phyloP scores from a whole-genome alignment of 2,113 vertebrate genomes.

The Ardeotis arabs region DNA sequence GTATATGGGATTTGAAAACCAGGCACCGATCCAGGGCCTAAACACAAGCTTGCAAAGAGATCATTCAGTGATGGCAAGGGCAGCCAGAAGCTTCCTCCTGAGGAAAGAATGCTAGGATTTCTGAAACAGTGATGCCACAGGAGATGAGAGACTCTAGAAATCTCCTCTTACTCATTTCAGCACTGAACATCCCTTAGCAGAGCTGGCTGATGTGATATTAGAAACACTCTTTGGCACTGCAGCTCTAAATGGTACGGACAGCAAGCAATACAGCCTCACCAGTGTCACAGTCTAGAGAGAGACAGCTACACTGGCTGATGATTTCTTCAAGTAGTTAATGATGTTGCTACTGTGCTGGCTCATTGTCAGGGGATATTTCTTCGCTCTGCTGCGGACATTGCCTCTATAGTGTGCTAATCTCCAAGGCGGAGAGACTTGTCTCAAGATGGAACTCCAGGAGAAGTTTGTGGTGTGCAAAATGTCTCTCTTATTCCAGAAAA shows the following conservation, averaged over 20 bases:
- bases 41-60: not conserved
- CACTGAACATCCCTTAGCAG: not conserved
- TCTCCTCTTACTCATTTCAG: not conserved
- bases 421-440: not conserved
- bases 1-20: constrained; percentile 21
- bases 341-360: not conserved
- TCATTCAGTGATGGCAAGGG: not conserved
- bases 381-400: not conserved
- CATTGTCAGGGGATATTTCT: not conserved
- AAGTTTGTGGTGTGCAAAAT: not conserved
- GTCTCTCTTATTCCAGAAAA: not conserved
- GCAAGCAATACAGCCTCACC: not conserved
- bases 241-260: not conserved
- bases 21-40: not conserved
- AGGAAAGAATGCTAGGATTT: constrained; percentile 15
- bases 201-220: not conserved
- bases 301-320: fast-evolving
- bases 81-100: constrained; percentile 16
- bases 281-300: not conserved
- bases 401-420: not conserved
- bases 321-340: not conserved
- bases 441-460: not conserved
- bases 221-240: not conserved
- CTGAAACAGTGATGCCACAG: not conserved
- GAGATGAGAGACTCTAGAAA: not conserved